phyloP scores from a whole-genome alignment of 2,113 vertebrate species.

The Cyrtonyx montezumae region DNA sequence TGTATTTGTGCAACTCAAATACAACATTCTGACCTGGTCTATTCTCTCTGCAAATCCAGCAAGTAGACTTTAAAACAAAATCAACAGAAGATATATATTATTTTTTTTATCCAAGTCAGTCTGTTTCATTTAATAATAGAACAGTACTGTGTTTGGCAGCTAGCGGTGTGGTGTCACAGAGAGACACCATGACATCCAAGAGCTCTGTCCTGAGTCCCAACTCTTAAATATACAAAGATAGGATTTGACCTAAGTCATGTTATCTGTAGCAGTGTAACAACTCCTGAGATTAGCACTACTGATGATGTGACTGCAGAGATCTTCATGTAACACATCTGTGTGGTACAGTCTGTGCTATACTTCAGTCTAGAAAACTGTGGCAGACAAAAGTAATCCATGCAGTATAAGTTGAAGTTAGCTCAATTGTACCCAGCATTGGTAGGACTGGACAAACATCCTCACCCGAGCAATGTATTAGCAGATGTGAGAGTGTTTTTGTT shows the following conservation, averaged over 20 bases:
- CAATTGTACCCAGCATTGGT: background rate
- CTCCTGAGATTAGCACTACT: background rate
- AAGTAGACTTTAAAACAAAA: background rate
- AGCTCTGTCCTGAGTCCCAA: background rate
- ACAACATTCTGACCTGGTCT: background rate
- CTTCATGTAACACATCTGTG: background rate
- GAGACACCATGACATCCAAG: background rate
- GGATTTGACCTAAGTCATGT: background rate
- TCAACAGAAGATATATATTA: background rate
- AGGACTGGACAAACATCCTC: background rate
- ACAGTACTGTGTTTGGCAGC: background rate
- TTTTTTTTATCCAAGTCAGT: background rate
- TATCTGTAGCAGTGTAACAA: background rate
- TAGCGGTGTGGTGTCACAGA: background rate
- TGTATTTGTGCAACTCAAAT: background rate
- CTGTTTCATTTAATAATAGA: background rate
- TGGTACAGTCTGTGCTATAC: background rate
- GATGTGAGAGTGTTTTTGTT: accelerated
- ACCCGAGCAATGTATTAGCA: background rate
- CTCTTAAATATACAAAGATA: background rate
- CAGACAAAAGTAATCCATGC: background rate
- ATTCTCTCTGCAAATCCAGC: background rate
- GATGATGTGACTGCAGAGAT: background rate
- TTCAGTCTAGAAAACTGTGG: background rate
- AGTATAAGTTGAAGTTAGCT: background rate